Conservation (phyloP, 2,888 invertebrate genomes). For the Shargacucullia verbasci region DNA sequence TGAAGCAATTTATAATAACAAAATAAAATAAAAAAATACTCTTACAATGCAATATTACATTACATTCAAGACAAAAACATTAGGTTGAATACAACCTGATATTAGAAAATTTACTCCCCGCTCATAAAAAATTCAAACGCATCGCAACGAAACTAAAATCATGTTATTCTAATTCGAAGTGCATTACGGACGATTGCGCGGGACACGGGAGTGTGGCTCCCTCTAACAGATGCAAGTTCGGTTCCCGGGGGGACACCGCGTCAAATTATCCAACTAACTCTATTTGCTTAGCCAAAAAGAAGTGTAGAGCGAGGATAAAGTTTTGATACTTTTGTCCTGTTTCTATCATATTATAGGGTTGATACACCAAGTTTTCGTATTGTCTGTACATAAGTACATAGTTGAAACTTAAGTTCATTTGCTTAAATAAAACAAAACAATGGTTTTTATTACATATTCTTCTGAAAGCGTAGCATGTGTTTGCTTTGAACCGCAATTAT, state of each 20-base stretch:
- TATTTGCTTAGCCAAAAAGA: conserved; percentile 78
- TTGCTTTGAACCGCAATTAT: no score
- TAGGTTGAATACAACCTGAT: no score
- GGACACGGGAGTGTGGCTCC: conserved; percentile 54
- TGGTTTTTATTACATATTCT: no score
- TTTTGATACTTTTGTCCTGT: conserved; percentile 56
- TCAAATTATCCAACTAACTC: conserved; percentile 84
- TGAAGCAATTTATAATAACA: no score
- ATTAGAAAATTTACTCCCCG: conserved; percentile 5
- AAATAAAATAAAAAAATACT: no score
- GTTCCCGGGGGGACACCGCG: conserved; percentile 69
- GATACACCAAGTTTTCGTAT: neutral
- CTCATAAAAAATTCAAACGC: conserved; percentile 72
- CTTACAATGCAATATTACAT: no score
- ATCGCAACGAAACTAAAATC: conserved; percentile 65
- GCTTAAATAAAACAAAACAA: no score
- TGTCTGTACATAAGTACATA: neutral
- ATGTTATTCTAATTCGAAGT: conserved; percentile 76
- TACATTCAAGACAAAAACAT: no score
- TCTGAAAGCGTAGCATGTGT: no score
- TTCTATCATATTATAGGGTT: neutral
- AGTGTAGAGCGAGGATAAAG: conserved; percentile 42
- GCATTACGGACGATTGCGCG: conserved; percentile 62
- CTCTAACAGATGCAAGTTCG: conserved; percentile 72
- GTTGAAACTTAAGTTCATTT: neutral